phyloP scores from a whole-genome alignment of 2,888 invertebrate genomes.

The Fabriciana adippe region DNA sequence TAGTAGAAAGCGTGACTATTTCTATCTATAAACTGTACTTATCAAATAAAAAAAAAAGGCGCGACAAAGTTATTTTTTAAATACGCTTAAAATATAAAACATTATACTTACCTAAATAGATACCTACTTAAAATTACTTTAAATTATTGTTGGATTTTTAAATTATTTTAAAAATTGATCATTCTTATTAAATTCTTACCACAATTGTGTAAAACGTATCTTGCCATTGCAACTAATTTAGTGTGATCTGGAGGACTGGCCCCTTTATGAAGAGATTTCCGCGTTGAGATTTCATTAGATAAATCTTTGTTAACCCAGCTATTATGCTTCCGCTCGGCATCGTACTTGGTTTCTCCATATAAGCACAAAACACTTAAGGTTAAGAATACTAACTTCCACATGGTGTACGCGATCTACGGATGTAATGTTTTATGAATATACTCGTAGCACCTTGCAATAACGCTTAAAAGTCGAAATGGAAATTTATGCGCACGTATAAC shows the following conservation, averaged over 20 bases:
- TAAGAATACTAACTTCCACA: slow-evolving; percentile 42
- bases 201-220: slow-evolving; percentile 87
- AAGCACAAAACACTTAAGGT: slow-evolving; percentile 40
- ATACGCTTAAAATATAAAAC: too few species aligned
- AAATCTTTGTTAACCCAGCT: slow-evolving; percentile 44
- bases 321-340: slow-evolving; percentile 31
- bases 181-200: slow-evolving; percentile 66
- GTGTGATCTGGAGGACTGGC: slow-evolving; percentile 83
- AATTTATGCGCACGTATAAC: not conserved
- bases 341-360: slow-evolving; percentile 41
- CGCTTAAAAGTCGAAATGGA: too few species aligned
- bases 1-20: too few species aligned
- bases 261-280: slow-evolving; percentile 36
- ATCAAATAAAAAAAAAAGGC: too few species aligned
- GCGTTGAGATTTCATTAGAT: slow-evolving; percentile 55
- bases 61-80: too few species aligned
- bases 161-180: too few species aligned
- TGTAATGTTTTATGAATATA: not conserved
- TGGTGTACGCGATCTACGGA: slow-evolving; percentile 25
- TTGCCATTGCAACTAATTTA: slow-evolving; percentile 85
- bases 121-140: too few species aligned
- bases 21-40: too few species aligned
- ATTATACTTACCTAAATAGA: too few species aligned
- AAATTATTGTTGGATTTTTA: too few species aligned
- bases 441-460: too few species aligned